These are phyloP conservation scores for Drosophila tani DNA, from an alignment of 1,140 invertebrate species.

Conservation along the genomic window DNA sequence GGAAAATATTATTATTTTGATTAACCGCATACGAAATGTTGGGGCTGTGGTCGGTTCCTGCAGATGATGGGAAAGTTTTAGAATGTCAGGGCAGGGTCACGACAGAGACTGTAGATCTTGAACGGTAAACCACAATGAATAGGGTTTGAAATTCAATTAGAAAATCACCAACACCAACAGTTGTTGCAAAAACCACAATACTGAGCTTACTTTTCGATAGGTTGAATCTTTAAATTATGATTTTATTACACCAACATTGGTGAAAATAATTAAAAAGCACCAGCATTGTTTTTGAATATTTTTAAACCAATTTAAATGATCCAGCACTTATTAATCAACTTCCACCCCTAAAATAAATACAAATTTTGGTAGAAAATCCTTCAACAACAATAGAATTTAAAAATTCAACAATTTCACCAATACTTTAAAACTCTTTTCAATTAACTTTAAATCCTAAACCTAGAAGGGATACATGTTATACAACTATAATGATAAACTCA, in stretches of 20 bases:
- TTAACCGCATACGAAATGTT: constrained; percentile 30
- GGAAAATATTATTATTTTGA: constrained; percentile 42
- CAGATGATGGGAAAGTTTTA: constrained; percentile 23
- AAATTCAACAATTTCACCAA: neutral
- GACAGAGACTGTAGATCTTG: neutral
- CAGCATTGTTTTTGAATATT: neutral
- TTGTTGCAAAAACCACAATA: neutral
- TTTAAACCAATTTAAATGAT: neutral
- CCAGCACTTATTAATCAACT: neutral
- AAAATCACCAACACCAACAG: neutral
- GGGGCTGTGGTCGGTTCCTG: constrained; percentile 1
- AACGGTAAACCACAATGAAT: constrained; percentile 26
- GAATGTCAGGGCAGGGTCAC: constrained; percentile 9
- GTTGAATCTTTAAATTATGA: too few species aligned
- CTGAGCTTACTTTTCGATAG: too few species aligned
- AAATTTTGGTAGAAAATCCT: neutral
- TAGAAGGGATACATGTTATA: neutral
- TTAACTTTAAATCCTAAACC: neutral
- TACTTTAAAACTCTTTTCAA: neutral
- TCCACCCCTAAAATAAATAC: too few species aligned
- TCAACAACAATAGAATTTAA: neutral
- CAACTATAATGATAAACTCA: neutral
- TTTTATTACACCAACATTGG: neutral
- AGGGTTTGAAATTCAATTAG: neutral
- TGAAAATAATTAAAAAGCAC: neutral